These are phyloP conservation scores for Ormyrus labotus DNA, from an alignment of 2,888 invertebrate genomes.

Conservation along the genomic window DNA sequence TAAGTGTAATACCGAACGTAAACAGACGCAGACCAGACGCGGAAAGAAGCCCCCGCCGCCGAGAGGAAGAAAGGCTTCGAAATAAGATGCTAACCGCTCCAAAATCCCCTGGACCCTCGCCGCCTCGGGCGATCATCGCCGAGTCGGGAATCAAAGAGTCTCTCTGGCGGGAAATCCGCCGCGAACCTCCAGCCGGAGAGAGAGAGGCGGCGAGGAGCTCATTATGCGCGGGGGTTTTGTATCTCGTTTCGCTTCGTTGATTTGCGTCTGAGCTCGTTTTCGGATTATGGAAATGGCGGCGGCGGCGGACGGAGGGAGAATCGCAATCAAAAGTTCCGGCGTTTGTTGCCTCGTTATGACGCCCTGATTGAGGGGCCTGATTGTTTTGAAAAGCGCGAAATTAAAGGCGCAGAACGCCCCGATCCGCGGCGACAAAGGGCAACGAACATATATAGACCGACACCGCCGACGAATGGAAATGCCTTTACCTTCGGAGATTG, in stretches of 20 bases:
- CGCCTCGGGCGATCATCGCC: conserved; percentile 37
- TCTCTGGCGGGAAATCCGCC: conserved; percentile 37
- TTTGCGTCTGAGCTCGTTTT: conserved; percentile 50
- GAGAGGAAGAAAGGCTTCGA: not conserved
- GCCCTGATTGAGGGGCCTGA: conserved; percentile 9
- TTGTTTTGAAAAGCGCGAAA: conserved; percentile 18
- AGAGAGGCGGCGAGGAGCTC: conserved; percentile 29
- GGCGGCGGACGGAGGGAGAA: not conserved
- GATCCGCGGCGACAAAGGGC: too few relatives aligned
- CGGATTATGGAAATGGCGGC: conserved; percentile 52
- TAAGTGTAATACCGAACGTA: not conserved
- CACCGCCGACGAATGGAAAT: too few relatives aligned
- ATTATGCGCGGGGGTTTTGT: conserved; percentile 46
- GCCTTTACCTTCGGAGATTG: too few relatives aligned
- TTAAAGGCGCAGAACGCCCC: too few relatives aligned
- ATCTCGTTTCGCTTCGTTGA: conserved; percentile 49
- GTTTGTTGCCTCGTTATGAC: conserved; percentile 48
- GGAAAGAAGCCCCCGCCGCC: not conserved
- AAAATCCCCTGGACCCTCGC: conserved; percentile 12
- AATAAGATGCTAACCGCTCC: conserved; percentile 44
- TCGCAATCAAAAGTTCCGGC: conserved; percentile 53
- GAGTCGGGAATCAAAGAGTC: conserved; percentile 38
- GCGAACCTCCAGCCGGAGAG: not conserved
- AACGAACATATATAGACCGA: too few relatives aligned
- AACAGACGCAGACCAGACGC: not conserved